Conservation (phyloP, 2,888 invertebrate genomes). For the Anagyrus pseudococci region DNA sequence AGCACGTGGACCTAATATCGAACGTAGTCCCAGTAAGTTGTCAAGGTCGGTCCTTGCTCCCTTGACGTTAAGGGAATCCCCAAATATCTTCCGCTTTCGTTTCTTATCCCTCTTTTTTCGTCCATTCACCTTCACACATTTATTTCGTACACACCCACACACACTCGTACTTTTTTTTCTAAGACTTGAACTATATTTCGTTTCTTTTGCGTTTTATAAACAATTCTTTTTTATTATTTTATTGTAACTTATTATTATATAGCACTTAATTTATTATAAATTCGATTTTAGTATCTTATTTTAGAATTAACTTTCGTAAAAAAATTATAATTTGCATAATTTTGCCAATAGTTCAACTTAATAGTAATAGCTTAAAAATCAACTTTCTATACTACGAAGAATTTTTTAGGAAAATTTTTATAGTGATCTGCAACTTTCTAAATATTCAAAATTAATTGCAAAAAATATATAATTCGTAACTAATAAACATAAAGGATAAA, state of each 20-base stretch:
- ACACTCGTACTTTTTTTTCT: neutral
- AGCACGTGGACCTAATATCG: conserved; percentile 50
- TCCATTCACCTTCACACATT: neutral
- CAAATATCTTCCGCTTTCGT: conserved; percentile 33
- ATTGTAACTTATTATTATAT: neutral
- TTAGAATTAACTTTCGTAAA: too few relatives aligned
- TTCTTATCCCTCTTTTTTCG: conserved; percentile 4
- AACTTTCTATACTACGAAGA: too few relatives aligned
- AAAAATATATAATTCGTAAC: too few relatives aligned
- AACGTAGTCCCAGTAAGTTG: conserved; percentile 42
- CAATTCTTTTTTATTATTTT: neutral
- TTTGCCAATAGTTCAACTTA: too few relatives aligned
- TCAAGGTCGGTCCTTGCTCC: conserved; percentile 60
- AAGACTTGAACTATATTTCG: neutral
- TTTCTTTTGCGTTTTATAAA: neutral
- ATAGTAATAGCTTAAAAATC: too few relatives aligned
- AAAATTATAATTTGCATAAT: too few relatives aligned
- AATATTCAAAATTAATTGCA: too few relatives aligned
- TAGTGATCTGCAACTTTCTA: too few relatives aligned
- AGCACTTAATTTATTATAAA: neutral
- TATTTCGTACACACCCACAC: neutral
- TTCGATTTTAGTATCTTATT: neutral
- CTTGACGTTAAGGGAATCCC: conserved; percentile 47
- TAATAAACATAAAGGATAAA: too few relatives aligned
- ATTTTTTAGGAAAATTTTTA: too few relatives aligned